Base-by-base conservation (phyloP, 2,888 invertebrate species). In the Octodonta nipae region DNA sequence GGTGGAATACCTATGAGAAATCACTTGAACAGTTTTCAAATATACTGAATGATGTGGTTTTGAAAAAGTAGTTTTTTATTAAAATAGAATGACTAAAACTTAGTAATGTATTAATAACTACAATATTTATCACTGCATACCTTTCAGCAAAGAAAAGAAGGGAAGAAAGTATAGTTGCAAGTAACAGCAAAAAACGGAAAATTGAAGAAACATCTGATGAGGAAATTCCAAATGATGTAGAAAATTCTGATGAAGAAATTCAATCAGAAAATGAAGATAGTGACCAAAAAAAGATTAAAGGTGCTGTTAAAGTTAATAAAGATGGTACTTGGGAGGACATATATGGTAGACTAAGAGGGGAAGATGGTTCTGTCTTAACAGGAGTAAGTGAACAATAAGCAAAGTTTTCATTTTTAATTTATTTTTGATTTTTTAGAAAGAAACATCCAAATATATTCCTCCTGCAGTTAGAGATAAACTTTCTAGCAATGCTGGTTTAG, bases 281-380 rank as follows among this genome's bases (percentile, higher is more conserved):
- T 40, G 31, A 38, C 13, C 33, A 34, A 15, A 26, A 32, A 26
- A 33, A 37, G 4, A 32, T 37, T 28, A 43, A 50, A 28, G 37
- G 37, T 28, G 34, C 34, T 25, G 37, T 12, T 5, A 39, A 38
- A 38, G 35, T 35, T 17, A 42, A 40, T 16, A n/a, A 42, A n/a
- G 50, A 55, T 38, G 58, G 58, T 22, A 52, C 58, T 5, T 82
- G 80, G 78, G 88, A 93, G 66, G 93, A 95, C 64, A 93, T 95
- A 55, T 93, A 95, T 62, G 93, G 93, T 1, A 69, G 92, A 36
- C 71, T 79, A 45, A 70, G 87, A 44, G 81, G 83, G 53, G 75
- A 75, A 49, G 70, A 80, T 45, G 93, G 93, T 2, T 78, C 82
- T 54, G 14, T 40, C 20, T 56, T 92, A 42, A 63, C 91, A 26